phyloP scores from a whole-genome alignment of 2,113 vertebrate species.

The Acrocephalus arundinaceus region DNA sequence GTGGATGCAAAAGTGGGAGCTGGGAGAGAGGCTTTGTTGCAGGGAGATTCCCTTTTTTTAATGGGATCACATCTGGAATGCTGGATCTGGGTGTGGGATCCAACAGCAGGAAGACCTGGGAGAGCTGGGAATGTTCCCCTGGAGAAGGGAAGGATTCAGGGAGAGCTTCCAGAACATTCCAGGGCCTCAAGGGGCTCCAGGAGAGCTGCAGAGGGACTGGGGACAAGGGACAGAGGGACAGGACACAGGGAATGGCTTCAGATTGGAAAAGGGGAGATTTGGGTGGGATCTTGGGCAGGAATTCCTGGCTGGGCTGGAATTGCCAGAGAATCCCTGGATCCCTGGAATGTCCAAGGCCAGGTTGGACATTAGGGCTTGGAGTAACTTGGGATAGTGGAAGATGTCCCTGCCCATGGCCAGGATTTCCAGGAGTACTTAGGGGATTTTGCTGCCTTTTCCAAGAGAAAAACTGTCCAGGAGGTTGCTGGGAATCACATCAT shows the following conservation, averaged over 20 bases:
- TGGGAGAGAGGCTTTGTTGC: rapidly evolving
- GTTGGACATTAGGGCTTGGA: background rate
- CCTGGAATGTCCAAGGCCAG: background rate
- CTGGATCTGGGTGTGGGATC: background rate
- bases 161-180: too few relatives aligned
- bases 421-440: background rate
- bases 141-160: background rate
- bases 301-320: background rate
- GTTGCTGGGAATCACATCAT: background rate
- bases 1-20: background rate
- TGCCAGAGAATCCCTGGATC: background rate
- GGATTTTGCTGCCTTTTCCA: background rate
- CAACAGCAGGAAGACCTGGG: background rate
- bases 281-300: background rate
- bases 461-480: background rate
- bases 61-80: background rate
- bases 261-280: too few relatives aligned
- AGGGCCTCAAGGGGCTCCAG: too few relatives aligned
- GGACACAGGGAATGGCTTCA: background rate
- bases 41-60: background rate
- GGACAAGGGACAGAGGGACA: background rate
- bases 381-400: background rate
- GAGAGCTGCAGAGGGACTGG: background rate
- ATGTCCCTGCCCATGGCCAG: background rate
- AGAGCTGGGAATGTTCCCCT: background rate